Percentiles rank a stretch among this genome's conserved stretches.
Conservation (phyloP, 1,140 invertebrate genomes). For the Tyrophagus putrescentiae region DNA sequence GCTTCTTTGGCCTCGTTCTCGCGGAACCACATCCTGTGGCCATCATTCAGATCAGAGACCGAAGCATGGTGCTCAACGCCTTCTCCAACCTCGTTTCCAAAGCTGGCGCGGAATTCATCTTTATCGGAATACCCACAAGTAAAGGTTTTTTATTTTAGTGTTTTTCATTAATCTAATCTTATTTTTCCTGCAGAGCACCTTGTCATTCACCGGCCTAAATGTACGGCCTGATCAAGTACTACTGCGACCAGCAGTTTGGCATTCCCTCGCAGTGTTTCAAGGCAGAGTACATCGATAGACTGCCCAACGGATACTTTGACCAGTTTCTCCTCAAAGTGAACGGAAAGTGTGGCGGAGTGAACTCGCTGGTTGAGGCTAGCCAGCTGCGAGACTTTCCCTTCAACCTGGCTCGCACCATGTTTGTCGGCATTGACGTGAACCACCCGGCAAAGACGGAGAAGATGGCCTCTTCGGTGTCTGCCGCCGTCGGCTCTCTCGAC, state of each 20-base stretch:
- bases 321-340: constrained; percentile 74
- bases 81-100: neutral
- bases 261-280: constrained; percentile 70
- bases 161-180: no score
- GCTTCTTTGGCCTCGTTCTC: neutral
- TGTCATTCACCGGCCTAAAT: neutral
- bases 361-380: neutral
- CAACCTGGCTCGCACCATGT: constrained; percentile 37
- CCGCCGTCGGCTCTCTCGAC: constrained; percentile 36
- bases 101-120: neutral
- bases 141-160: neutral
- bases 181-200: neutral
- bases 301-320: constrained; percentile 36
- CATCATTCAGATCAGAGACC: neutral
- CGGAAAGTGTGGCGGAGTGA: constrained; percentile 60
- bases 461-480: constrained; percentile 62
- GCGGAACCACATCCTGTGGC: neutral
- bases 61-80: neutral
- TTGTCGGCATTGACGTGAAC: constrained; percentile 72
- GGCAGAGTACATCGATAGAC: constrained; percentile 37
- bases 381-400: neutral
- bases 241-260: constrained; percentile 6
- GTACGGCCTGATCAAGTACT: constrained; percentile 2
- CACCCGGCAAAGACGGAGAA: constrained; percentile 56
- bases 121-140: neutral